phyloP scores from a whole-genome alignment of 2,888 invertebrate species.

The Fragum sueziense region DNA sequence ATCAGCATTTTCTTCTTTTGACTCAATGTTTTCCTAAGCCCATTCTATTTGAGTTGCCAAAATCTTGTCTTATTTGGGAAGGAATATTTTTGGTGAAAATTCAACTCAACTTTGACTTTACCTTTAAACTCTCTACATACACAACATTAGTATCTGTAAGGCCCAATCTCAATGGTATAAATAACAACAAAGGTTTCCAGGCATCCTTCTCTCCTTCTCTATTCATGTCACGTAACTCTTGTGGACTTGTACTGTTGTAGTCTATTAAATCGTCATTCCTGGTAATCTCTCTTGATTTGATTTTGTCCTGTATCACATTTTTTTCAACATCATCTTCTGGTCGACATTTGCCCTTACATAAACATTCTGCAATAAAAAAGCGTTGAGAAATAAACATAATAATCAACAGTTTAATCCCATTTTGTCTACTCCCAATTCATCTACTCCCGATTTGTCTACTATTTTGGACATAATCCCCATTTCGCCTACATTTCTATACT shows the following conservation, averaged over 20 bases:
- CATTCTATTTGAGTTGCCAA: too few species aligned
- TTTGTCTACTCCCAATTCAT: too few species aligned
- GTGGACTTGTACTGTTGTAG: conserved; percentile 27
- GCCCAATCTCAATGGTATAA: conserved; percentile 89
- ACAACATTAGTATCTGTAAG: conserved; percentile 96
- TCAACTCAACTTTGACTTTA: conserved; percentile 82
- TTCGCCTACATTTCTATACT: too few species aligned
- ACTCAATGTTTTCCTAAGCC: too few species aligned
- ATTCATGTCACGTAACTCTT: neutral
- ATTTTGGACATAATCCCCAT: too few species aligned
- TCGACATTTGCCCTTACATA: conserved; percentile 55
- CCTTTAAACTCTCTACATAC: conserved; percentile 95
- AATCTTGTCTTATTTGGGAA: too few species aligned
- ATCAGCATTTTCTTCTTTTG: too few species aligned
- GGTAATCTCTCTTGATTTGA: conserved; percentile 37
- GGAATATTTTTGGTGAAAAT: too few species aligned
- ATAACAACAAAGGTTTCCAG: conserved; percentile 82
- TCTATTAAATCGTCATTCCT: conserved; percentile 51
- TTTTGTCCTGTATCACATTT: conserved; percentile 55
- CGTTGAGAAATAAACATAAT: neutral
- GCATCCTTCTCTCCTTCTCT: neutral
- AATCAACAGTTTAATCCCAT: too few species aligned
- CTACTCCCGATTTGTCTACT: too few species aligned
- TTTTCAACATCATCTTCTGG: conserved; percentile 55
- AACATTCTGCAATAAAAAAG: conserved; percentile 55